A percentile compares a stretch with the other conserved stretches of the same genome.
These are phyloP conservation scores for Porites lobata DNA, from an alignment of 92 coral and sea anemone genomes.

Conservation along the genomic window DNA sequence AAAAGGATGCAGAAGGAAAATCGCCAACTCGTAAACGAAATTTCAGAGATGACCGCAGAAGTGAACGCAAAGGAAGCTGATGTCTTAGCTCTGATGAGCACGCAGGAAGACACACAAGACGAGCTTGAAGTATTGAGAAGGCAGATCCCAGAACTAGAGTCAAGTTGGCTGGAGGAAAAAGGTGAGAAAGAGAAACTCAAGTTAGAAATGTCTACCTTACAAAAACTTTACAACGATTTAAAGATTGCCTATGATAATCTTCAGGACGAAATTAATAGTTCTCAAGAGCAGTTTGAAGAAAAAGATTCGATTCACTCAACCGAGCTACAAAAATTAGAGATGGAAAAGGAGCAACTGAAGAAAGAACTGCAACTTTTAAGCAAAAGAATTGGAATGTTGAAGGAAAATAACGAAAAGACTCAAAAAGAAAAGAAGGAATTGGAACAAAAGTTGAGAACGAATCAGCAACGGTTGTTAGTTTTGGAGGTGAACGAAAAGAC, in stretches of 20 bases:
- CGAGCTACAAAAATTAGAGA: conserved; percentile 20
- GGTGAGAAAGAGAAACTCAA: conserved; percentile 55
- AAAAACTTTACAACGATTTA: conserved; percentile 52
- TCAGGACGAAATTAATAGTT: conserved; percentile 39
- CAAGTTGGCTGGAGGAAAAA: conserved; percentile 40
- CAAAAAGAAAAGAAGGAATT: conserved; percentile 34
- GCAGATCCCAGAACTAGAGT: conserved; percentile 46
- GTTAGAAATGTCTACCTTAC: conserved; percentile 49
- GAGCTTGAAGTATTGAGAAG: conserved; percentile 44
- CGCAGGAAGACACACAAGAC: conserved; percentile 39
- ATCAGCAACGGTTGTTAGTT: conserved; percentile 30
- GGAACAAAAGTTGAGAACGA: conserved; percentile 30
- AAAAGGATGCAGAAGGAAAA: conserved; percentile 52
- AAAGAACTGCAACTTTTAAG: conserved; percentile 38
- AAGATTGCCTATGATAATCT: conserved; percentile 49
- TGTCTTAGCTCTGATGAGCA: conserved; percentile 23
- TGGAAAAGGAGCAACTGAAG: conserved; percentile 57
- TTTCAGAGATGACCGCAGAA: conserved; percentile 19
- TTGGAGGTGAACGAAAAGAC: conserved; percentile 38
- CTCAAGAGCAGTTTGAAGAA: conserved; percentile 21
- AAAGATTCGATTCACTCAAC: conserved; percentile 2
- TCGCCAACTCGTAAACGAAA: conserved; percentile 46
- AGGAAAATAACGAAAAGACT: conserved; percentile 41
- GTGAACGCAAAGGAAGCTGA: conserved; percentile 31
- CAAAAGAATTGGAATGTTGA: conserved; percentile 44